phyloP scores from a whole-genome alignment of 2,888 invertebrate species.

The Platynereis dumerilii region DNA sequence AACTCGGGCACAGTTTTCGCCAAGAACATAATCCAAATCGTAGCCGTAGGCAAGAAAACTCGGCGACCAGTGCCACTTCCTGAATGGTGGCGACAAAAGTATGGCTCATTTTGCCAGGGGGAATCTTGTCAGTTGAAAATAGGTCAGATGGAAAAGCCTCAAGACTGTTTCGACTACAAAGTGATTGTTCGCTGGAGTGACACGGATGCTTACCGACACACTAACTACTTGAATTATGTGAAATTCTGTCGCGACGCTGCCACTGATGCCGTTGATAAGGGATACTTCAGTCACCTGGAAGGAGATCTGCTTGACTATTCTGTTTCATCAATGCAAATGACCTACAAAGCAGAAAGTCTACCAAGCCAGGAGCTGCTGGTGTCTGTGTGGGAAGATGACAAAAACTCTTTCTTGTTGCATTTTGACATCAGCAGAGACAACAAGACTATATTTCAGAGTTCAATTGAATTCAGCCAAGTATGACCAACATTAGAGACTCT shows the following conservation, averaged over 20 bases:
- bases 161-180: conserved; percentile 21
- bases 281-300: conserved; percentile 32
- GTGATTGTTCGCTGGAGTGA: conserved; percentile 37
- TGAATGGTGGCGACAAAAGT: conserved; percentile 54
- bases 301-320: conserved; percentile 39
- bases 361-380: conserved; percentile 47
- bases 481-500: too few relatives aligned
- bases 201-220: conserved; percentile 36
- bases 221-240: conserved; percentile 36
- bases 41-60: conserved; percentile 46
- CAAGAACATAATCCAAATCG: conserved; percentile 45
- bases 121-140: conserved; percentile 40
- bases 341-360: conserved; percentile 49
- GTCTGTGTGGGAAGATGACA: conserved; percentile 43
- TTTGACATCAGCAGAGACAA: conserved; percentile 28
- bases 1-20: conserved; percentile 22
- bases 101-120: conserved; percentile 35
- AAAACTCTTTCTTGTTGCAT: conserved; percentile 25
- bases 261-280: conserved; percentile 30
- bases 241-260: conserved; percentile 38
- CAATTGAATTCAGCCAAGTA: conserved; percentile 27
- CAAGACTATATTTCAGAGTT: conserved; percentile 31
- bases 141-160: conserved; percentile 40
- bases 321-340: conserved; percentile 43
- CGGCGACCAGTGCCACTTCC: conserved; percentile 48